A percentile compares a stretch with the other conserved stretches of the same genome.
Conservation (phyloP, 2,888 invertebrate species). For the Cryptocheilus praepositus region DNA sequence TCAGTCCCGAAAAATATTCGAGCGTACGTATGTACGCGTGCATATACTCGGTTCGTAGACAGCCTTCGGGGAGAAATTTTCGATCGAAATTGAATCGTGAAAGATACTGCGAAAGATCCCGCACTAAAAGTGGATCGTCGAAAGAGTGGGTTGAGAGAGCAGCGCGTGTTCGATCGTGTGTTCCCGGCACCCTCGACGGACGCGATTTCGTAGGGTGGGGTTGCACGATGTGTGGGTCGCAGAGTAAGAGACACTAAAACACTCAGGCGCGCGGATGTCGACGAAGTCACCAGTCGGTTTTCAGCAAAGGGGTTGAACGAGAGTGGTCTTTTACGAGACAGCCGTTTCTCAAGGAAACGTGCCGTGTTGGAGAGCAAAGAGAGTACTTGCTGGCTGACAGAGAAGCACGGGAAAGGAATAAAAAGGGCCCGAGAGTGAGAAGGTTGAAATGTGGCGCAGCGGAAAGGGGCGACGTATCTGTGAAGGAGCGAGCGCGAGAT, state of each 20-base stretch:
- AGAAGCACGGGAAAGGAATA: conserved; percentile 2
- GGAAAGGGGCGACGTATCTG: conserved; percentile 1
- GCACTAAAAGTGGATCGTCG: no score
- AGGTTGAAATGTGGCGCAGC: no score
- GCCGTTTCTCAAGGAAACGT: conserved; percentile 22
- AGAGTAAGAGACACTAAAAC: conserved; percentile 2
- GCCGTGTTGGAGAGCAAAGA: conserved; percentile 17
- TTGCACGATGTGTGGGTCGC: not conserved
- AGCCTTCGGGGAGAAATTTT: no score
- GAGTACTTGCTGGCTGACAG: conserved; percentile 18
- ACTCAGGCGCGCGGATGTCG: conserved; percentile 8
- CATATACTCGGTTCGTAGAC: no score
- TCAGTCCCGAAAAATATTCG: conserved; percentile 14
- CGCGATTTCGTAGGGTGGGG: not conserved
- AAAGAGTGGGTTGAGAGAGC: no score
- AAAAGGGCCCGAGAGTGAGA: not conserved
- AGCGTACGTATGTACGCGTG: not conserved
- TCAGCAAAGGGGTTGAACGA: conserved; percentile 7
- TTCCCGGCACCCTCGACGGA: not conserved
- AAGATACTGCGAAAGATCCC: no score
- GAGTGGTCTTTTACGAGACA: conserved; percentile 36
- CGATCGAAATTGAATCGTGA: no score
- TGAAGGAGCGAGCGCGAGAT: conserved; percentile 5
- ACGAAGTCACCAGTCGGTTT: conserved; percentile 22
- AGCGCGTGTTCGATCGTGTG: not conserved